Conservation (phyloP, 2,797 vertebrate genomes). For the Neomorphus geoffroyi region DNA sequence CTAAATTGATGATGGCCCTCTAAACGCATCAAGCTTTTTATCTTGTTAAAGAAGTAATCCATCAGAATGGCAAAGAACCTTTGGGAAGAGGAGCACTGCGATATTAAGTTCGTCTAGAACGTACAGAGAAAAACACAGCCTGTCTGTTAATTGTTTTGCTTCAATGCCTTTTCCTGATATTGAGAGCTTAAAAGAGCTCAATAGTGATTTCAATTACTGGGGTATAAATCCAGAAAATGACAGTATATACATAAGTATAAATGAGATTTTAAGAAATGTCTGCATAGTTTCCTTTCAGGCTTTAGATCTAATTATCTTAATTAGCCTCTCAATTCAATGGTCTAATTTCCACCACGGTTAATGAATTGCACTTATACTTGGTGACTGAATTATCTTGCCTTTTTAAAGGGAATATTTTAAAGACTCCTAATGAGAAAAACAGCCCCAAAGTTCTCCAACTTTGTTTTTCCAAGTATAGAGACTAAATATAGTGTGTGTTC, state of each 20-base stretch:
- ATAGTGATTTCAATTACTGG: constrained; percentile 14
- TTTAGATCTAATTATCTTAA: constrained; percentile 55
- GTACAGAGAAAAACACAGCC: neutral
- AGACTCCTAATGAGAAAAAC: constrained; percentile 23
- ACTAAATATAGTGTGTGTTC: constrained; percentile 33
- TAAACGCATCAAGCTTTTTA: neutral
- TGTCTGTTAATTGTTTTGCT: constrained; percentile 11
- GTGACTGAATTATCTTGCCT: constrained; percentile 29
- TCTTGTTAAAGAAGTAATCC: neutral
- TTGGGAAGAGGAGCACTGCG: neutral
- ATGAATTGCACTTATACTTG: constrained; percentile 24
- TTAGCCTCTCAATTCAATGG: constrained; percentile 55
- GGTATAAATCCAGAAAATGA: constrained; percentile 22
- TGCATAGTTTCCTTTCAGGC: constrained; percentile 30
- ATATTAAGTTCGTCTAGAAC: neutral
- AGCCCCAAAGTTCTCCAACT: constrained; percentile 13
- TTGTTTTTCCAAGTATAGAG: constrained; percentile 32
- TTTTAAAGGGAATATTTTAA: constrained; percentile 28
- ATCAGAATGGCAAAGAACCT: neutral
- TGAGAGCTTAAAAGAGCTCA: constrained; percentile 2
- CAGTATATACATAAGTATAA: constrained; percentile 35
- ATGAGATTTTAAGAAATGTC: constrained; percentile 38
- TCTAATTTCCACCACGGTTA: constrained; percentile 18
- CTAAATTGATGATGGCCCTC: neutral
- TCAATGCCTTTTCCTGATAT: constrained; percentile 14